Evolutionary conservation across 2,888 invertebrate genomes (phyloP).

Genomic region (Apodemia mormo): DNA sequence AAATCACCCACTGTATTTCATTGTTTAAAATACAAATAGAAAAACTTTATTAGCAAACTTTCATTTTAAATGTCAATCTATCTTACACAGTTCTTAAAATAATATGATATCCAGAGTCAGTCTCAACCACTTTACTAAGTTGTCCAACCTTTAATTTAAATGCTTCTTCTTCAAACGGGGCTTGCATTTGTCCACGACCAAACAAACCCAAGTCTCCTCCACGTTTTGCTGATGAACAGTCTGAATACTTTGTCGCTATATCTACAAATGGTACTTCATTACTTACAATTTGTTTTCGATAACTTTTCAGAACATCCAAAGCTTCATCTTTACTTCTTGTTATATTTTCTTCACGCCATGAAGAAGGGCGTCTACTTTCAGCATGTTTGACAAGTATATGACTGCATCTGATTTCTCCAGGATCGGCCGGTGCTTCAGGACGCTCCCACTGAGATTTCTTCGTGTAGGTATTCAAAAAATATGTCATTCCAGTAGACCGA

Average conservation of each 20-base stretch:
- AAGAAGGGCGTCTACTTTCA: slow-evolving; percentile 95
- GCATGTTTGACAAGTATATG: slow-evolving; percentile 97
- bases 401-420: slow-evolving; percentile 90
- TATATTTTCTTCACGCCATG: slow-evolving; percentile 97
- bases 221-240: slow-evolving; percentile 97
- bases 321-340: slow-evolving; percentile 96
- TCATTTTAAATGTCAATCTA: slow-evolving; percentile 30
- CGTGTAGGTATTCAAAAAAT: slow-evolving; percentile 96
- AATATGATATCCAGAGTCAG: slow-evolving; percentile 98
- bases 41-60: not conserved
- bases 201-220: slow-evolving; percentile 98
- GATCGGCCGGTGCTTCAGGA: slow-evolving; percentile 92
- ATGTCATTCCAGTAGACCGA: slow-evolving; percentile 93
- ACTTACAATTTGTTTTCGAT: slow-evolving; percentile 90
- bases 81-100: slow-evolving; percentile 93
- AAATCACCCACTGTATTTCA: not conserved
- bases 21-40: too few relatives aligned
- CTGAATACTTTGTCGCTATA: slow-evolving; percentile 95
- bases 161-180: slow-evolving; percentile 97
- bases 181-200: slow-evolving; percentile 96
- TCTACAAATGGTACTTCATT: slow-evolving; percentile 92
- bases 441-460: slow-evolving; percentile 99
- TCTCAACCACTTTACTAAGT: slow-evolving; percentile 94
- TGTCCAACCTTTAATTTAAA: slow-evolving; percentile 96
- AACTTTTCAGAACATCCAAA: slow-evolving; percentile 90